Evolutionary conservation across 2,888 invertebrate genomes (phyloP), one percentile per base, ranked within the genome.

Genomic region (Peribatodes rhomboidaria): DNA sequence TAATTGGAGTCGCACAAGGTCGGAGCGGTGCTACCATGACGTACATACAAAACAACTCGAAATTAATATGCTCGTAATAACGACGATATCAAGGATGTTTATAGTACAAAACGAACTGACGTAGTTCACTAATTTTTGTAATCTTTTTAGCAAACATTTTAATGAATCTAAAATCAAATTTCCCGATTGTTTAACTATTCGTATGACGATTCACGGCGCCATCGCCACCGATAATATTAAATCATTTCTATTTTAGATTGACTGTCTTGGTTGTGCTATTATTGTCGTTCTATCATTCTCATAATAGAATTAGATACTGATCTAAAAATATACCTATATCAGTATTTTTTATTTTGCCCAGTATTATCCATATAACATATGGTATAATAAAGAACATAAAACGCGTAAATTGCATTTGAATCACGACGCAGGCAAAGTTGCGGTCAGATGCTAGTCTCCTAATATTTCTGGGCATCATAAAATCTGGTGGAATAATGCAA

Each of bases 401-500:
- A 27, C n/a, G n/a, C n/a, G n/a, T n/a, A n/a, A n/a, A n/a, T n/a
- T n/a, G n/a, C n/a, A n/a, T n/a, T n/a, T n/a, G n/a, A n/a, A 27
- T 6, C 27, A 27, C 27, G 27, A 27, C 27, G 27, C 27, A 27
- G 6, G 6, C 27, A 6, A 27, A 27, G 27, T 6, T 6, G 6
- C 27, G 27, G 27, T 2, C 27, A 27, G 27, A 6, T 44, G 13
- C 44, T 13, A 2, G 16, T 11, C 33, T n/a, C 13, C 35, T 50
- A 35, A 50, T 10, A 16, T 37, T 22, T 8, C 27, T 41, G 42
- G 61, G 53, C 61, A 39, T 42, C 49, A 52, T 56, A 58, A 63
- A 58, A 58, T 62, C 55, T 50, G 68, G 71, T 70, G 81, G 78
- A 80, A 78, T 80, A 81, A 78, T 79, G 71, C 77, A 79, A 78